These are phyloP conservation scores for Todus mexicanus DNA, from an alignment of 2,797 vertebrate genomes.

Conservation along the genomic window DNA sequence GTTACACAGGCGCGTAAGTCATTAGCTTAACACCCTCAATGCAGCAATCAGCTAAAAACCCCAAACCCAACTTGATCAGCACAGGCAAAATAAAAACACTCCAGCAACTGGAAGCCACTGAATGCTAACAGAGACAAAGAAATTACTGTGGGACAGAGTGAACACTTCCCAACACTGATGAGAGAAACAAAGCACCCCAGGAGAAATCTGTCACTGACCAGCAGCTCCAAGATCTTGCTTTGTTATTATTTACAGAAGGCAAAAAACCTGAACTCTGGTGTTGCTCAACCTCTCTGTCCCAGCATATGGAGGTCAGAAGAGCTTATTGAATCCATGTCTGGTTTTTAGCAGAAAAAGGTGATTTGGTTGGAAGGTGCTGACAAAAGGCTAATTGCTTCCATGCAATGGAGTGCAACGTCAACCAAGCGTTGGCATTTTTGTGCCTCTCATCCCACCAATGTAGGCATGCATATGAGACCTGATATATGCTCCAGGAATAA, in stretches of 20 bases:
- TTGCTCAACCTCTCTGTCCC: not conserved
- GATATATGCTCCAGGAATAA: not conserved
- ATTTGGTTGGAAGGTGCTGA: not conserved
- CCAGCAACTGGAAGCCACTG: not conserved
- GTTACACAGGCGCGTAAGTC: not conserved
- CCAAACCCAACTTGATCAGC: not conserved
- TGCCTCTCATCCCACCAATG: not conserved
- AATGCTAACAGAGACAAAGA: not conserved
- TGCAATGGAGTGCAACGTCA: not conserved
- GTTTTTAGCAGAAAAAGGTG: not conserved
- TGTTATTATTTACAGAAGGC: not conserved
- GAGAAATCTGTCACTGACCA: not conserved
- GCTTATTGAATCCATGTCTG: not conserved
- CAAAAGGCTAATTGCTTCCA: not conserved
- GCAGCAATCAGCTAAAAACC: not conserved
- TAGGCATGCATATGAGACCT: no score
- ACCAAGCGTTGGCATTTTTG: not conserved
- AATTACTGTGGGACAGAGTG: not conserved
- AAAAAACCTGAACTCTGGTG: not conserved
- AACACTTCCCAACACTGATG: rapidly evolving
- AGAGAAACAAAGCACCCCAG: not conserved
- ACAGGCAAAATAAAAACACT: not conserved
- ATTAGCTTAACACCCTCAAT: not conserved
- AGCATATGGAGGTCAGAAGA: not conserved
- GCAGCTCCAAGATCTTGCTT: not conserved